Base-by-base conservation (phyloP, 2,888 invertebrate genomes). In the Cistogaster globosa region DNA sequence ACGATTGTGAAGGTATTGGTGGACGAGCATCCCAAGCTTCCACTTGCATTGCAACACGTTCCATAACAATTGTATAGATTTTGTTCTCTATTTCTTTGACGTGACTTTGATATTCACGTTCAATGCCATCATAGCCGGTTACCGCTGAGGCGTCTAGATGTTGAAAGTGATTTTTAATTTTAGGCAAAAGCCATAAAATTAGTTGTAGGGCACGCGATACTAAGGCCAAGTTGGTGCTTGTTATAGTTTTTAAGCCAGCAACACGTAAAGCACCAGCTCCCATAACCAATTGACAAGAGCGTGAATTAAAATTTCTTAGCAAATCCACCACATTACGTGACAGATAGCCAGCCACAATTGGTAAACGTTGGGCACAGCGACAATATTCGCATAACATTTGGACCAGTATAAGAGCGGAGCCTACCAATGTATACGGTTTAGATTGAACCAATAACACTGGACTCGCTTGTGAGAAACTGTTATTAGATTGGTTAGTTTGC, bases 241-340 rank as follows among this genome's bases (percentile, higher is more conserved):
- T 98, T 87, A 98, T 98, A 36, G 97, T 98, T 93, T 97, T 97
- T 74, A 98, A 93, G 7, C 99, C 99, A 51, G 98, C 98, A 86
- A 98, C 96, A 90, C 97, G 97, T 90, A 99, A 95, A 8, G 99
- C 99, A 58, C 99, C 99, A 55, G 99, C 99, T 58, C 99, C 99
- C 76, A 99, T 94, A 75, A 99, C 97, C 88, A 99, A 94, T 92
- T 99, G 98, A 93, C 98, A 98, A 89, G 96, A 96, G 81, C 96
- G 94, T 7, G 97, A 97, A 93, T 97, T 97, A 89, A 97, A 97
- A 88, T 97, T 95, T 90, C 97, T 95, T 87, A 98, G 93, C 72
- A 99, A 93, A 92, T 98, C 98, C n/a, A 97, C 95, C 88, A 98
- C 95, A 91, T 97, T 95, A 84, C 97, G 95, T 55, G 97, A 95